Conservation (phyloP, 2,797 vertebrate genomes). For the Siniperca scherzeri region DNA sequence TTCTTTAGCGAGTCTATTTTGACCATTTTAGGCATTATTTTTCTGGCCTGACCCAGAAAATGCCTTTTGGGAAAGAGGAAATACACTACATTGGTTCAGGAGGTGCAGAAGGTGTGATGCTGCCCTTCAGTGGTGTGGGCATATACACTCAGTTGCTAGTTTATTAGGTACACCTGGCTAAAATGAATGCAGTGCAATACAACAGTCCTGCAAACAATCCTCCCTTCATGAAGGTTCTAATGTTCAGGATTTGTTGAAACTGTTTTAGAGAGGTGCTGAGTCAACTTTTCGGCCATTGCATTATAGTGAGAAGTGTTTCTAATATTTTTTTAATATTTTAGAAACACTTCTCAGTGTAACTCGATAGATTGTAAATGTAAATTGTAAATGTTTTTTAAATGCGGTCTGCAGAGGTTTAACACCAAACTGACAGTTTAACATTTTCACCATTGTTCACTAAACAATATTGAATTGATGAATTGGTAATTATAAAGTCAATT, state of each 20-base stretch:
- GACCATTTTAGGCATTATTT: background rate
- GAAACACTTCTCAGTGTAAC: background rate
- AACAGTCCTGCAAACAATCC: background rate
- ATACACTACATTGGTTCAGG: background rate
- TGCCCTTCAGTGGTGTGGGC: background rate
- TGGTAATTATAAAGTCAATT: background rate
- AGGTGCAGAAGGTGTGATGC: background rate
- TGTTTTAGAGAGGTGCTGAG: background rate
- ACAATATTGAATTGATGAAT: constrained; percentile 1
- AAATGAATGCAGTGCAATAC: background rate
- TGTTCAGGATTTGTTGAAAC: background rate
- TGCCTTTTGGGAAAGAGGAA: too few species aligned
- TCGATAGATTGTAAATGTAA: background rate
- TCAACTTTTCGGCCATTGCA: background rate
- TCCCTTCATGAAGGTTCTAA: background rate
- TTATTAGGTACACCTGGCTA: background rate
- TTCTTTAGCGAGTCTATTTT: background rate
- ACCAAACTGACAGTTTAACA: background rate
- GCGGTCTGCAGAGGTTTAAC: background rate
- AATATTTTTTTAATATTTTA: constrained; percentile 5
- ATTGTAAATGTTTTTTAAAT: background rate
- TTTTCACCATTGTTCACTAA: background rate
- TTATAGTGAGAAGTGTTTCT: background rate
- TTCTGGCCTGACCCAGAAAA: background rate
- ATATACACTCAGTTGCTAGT: background rate